Evolutionary conservation across 2,797 vertebrate genomes (phyloP).

Genomic region (Hybognathus amarus): DNA sequence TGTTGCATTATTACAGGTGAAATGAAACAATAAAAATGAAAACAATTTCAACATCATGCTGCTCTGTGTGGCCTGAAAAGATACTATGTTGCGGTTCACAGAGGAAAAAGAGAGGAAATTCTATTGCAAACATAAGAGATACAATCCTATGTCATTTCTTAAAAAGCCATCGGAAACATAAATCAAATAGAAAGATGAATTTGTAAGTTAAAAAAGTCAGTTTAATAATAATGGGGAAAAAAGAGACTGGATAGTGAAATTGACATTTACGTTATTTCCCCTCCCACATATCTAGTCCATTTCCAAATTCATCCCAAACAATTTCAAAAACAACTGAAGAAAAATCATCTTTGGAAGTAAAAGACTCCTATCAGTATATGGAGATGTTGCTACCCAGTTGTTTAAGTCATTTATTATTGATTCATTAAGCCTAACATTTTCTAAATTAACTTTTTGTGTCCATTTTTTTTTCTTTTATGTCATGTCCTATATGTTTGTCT

Average conservation of each 20-base stretch:
- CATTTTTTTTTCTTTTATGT: constrained; percentile 66
- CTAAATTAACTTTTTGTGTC: constrained; percentile 70
- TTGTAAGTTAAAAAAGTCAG: constrained; percentile 69
- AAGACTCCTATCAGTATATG: constrained; percentile 83
- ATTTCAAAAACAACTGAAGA: constrained; percentile 69
- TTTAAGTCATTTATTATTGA: constrained; percentile 68
- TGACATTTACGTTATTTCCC: constrained; percentile 54
- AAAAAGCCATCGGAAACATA: constrained; percentile 68
- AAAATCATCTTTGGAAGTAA: constrained; percentile 83
- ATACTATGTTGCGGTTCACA: constrained; percentile 65
- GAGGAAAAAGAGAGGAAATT: constrained; percentile 69
- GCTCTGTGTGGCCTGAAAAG: constrained; percentile 61
- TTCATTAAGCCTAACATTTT: constrained; percentile 60
- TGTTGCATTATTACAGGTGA: constrained; percentile 73
- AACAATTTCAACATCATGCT: constrained; percentile 69
- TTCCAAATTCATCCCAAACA: constrained; percentile 70
- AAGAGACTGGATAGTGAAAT: constrained; percentile 61
- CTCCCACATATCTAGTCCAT: constrained; percentile 66
- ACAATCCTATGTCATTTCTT: constrained; percentile 82
- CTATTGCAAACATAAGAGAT: constrained; percentile 81
- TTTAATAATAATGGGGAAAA: constrained; percentile 64
- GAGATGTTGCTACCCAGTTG: constrained; percentile 88
- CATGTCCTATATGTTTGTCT: constrained; percentile 75
- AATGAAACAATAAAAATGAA: constrained; percentile 58
- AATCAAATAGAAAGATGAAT: constrained; percentile 70